Evolutionary conservation across 2,113 vertebrate species (phyloP), one percentile per base, ranked within the genome.

Genomic region (Dasypus novemcinctus): DNA sequence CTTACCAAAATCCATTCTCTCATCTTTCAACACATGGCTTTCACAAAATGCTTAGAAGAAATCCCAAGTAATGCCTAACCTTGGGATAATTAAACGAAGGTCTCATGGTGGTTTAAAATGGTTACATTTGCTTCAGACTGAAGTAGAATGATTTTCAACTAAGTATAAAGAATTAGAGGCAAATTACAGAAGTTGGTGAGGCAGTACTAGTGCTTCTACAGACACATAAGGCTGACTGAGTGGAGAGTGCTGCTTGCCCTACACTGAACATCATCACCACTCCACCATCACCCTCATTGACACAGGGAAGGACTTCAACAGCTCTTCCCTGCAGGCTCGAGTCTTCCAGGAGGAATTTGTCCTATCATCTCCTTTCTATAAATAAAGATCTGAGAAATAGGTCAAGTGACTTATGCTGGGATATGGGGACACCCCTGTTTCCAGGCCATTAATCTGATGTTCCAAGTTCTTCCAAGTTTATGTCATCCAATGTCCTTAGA

Each of bases 211-310:
- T 33, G 17, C 0, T 57, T 81, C 64, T 63, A 46, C 0, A 49
- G 49, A 46, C 4, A 49, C 31, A 1, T 2, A 54, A 17, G n/a
- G 17, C 12, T 74, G 12, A 80, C n/a, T 0, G 5, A n/a, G 4
- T 3, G 29, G 54, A 13, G 20, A 9, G 0, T 10, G 31, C 27
- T 27, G 7, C 5, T 49, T 36, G 15, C 29, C 43, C 11, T 36
- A 31, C 29, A 2, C 0, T 18, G 75, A 11, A 78, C 18, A 4
- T 27, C 23, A 52, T 84, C 38, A 72, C 21, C 43, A 4, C 6
- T 27, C 7, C 25, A 4, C 23, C 27, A 36, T 20, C 33, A 72
- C 4, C 46, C 0, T 18, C 57, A 33, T 89, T 38, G 41, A 63
- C 61, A 18, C 4, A 46, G 9, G 15, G 14, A 38, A 68, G 2